Evolutionary conservation across 1,140 invertebrate species (phyloP), one percentile per base, ranked within the genome.

Genomic region (Asobara japonica): DNA sequence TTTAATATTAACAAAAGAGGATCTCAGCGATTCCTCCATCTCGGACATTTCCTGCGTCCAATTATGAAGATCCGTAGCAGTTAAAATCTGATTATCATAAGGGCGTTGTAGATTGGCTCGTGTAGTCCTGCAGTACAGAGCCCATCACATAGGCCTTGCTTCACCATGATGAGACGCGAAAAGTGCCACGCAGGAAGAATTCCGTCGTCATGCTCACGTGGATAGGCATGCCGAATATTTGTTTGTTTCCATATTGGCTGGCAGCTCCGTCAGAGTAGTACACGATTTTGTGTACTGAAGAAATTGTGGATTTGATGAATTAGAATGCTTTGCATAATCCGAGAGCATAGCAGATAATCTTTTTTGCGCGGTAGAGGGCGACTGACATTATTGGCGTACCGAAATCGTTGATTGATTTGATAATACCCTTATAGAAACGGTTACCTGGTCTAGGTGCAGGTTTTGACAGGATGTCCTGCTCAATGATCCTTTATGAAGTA

Each of bases 161-260:
- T n/a, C n/a, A n/a, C n/a, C 80, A 72, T 81, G 82, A 13, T 69
- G 20, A 11, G 79, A 81, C 27, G 79, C 79, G 73, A 72, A 80
- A 78, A 82, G 51, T 75, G 20, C 81, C 82, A 84, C 22, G 70
- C 70, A 29, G 74, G 66, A 56, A 69, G 41, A 20, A 75, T 36
- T 62, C 62, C 25, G 60, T 75, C 75, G 71, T 77, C 74, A 38
- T 11, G 31, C 60, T 69, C 36, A 48, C 61, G 51, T 33, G 38
- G 16, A 20, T 16, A 18, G 3, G 61, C 5, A 61, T 33, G 60
- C 2, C 8, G 22, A 36, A 61, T 33, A 11, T 69, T 51, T n/a
- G 31, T 2, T 51, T 31, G 60, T 69, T 69, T 51, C 65, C 65
- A 71, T 71, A 71, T 27, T 71, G 60, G 16, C 25, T n/a, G 25